Evolutionary conservation across 2,888 invertebrate genomes (phyloP).

Genomic region (Linnaemya tessellans): DNA sequence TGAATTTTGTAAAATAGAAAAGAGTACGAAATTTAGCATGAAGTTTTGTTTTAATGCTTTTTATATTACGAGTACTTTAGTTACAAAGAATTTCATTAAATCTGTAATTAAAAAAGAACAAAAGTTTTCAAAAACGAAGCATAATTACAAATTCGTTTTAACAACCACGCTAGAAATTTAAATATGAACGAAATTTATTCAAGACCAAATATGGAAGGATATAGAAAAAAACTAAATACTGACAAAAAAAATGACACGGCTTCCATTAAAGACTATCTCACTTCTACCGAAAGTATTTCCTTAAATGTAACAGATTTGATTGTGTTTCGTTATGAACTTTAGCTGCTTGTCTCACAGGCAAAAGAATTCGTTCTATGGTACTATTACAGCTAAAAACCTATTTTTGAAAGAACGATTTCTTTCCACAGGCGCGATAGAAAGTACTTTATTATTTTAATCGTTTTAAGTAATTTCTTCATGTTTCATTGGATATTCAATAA

Average conservation of each 20-base stretch:
- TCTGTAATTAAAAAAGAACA: conserved; percentile 37
- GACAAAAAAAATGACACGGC: not conserved
- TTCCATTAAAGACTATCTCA: no score
- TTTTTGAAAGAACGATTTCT: no score
- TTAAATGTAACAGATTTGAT: no score
- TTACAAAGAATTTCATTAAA: conserved; percentile 44
- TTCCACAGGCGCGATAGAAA: no score
- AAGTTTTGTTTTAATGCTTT: conserved; percentile 42
- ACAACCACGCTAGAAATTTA: not conserved
- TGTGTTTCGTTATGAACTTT: no score
- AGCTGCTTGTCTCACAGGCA: no score
- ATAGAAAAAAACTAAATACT: not conserved
- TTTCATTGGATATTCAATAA: no score
- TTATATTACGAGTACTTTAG: conserved; percentile 7
- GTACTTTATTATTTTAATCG: no score
- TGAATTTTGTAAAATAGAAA: conserved; percentile 46
- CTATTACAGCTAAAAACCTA: no score
- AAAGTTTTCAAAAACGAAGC: conserved; percentile 19
- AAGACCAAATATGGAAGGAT: not conserved
- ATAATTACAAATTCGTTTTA: conserved; percentile 55
- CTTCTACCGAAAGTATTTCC: no score
- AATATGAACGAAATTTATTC: conserved; percentile 9
- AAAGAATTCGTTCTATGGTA: no score
- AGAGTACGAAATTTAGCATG: conserved; percentile 56
- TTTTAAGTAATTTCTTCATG: no score